Base-by-base conservation (phyloP, 2,113 vertebrate genomes). In the Aleadryas rufinucha region DNA sequence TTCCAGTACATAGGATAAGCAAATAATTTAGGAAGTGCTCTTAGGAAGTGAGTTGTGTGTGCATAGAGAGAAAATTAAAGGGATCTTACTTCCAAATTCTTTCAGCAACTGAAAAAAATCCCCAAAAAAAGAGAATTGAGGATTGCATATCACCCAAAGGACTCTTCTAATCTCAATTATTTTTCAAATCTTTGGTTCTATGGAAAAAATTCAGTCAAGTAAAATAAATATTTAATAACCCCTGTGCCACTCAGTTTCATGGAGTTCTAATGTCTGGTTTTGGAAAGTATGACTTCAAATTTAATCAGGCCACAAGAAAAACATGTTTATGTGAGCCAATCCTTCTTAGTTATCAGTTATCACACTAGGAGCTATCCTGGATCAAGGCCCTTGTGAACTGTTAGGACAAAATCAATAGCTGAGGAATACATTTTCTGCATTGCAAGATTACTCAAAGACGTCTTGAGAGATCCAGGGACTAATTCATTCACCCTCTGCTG, bases 391-490 rank as follows among this genome's bases (percentile, higher is more conserved):
- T 53, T 87, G 65, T 85, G 81, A 91, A 69, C 53, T 65, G 16
- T 61, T 68, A 69, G 53, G 49, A 60, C 23, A 92, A 94, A 91
- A 95, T 85, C 84, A 64, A 53, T 83, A 87, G n/a, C 26, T 84
- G 23, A 93, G 37, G 30, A 92, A 89, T 71, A 76, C 4, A 35
- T 94, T 91, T 85, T 87, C 70, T 54, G 5, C 9, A 49, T 33
- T 71, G 39, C 45, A 84, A 72, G 59, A 82, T 87, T 85, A 65
- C 47, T 59, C 44, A 61, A 72, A 79, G 16, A 42, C 61, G 33
- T 89, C 78, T 92, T 85, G 66, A 84, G 72, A 91, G 57, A 87
- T 89, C 30, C 49, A 85, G 61, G 28, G 63, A 76, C 50, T 89
- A 89, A 91, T 91, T 89, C 52, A 56, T 33, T 89, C 59, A 54